phyloP scores from a whole-genome alignment of 2,797 vertebrate genomes.

The Sparidentex hasta region DNA sequence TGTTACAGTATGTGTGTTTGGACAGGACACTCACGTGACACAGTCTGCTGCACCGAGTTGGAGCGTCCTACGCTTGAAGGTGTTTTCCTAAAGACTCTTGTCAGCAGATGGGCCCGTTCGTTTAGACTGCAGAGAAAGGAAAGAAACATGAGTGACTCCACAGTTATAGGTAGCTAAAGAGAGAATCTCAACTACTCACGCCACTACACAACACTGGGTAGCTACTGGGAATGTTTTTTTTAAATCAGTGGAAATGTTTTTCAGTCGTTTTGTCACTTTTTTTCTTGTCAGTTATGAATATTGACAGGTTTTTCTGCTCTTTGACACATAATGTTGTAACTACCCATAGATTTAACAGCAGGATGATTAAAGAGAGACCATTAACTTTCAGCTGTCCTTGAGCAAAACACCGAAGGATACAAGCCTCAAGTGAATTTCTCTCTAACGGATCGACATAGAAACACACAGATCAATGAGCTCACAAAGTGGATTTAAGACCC shows the following conservation, averaged over 20 bases:
- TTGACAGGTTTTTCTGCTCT: conserved; percentile 1
- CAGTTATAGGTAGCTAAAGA: conserved; percentile 20
- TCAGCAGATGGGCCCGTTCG: conserved; percentile 97
- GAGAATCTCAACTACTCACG: conserved; percentile 25
- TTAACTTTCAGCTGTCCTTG: conserved; percentile 10
- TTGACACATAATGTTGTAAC: conserved; percentile 1
- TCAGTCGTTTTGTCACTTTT: not conserved
- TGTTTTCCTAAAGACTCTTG: conserved; percentile 96
- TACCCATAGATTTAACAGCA: not conserved
- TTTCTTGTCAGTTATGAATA: not conserved
- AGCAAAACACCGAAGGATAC: conserved; percentile 16
- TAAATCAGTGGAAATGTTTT: not conserved
- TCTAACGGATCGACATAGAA: conserved; percentile 6
- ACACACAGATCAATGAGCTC: conserved; percentile 38
- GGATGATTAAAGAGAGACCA: not conserved
- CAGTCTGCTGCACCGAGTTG: conserved; percentile 94
- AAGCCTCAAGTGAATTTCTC: conserved; percentile 6
- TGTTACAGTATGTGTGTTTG: not conserved
- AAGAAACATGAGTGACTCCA: conserved; percentile 49
- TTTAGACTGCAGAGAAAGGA: conserved; percentile 88
- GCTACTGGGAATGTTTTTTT: conserved; percentile 3
- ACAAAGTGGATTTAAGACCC: conserved; percentile 35
- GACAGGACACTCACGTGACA: conserved; percentile 91
- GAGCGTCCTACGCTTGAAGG: conserved; percentile 95
- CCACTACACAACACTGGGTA: conserved; percentile 17